Evolutionary conservation across 2,797 vertebrate genomes (phyloP).

Genomic region (Phaenicophaeus curvirostris): DNA sequence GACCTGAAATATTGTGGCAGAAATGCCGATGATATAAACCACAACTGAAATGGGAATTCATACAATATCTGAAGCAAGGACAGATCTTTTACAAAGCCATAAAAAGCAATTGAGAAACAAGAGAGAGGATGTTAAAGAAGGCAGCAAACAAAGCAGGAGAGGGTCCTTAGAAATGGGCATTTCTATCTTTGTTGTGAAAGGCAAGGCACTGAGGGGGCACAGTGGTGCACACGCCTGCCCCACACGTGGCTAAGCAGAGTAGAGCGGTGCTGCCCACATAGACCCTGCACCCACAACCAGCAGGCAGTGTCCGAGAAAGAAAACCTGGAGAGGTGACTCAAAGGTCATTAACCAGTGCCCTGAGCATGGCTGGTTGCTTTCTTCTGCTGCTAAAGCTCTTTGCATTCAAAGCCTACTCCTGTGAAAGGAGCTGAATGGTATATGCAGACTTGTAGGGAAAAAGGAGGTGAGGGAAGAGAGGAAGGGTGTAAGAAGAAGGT

Average conservation of each 20-base stretch:
- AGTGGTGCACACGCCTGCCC: neutral
- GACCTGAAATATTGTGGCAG: slow-evolving; percentile 26
- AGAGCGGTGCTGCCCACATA: neutral
- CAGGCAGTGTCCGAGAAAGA: neutral
- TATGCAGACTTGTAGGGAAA: neutral
- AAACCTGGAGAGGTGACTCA: neutral
- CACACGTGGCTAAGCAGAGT: accelerated
- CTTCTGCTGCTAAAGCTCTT: neutral
- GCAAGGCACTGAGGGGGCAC: accelerated
- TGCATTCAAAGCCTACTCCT: neutral
- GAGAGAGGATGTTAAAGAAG: neutral
- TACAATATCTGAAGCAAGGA: slow-evolving; percentile 1
- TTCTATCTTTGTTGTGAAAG: neutral
- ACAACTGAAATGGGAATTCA: slow-evolving; percentile 4
- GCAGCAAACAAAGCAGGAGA: neutral
- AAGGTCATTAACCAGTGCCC: neutral
- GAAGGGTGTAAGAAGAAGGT: neutral
- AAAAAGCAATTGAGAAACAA: slow-evolving; percentile 12
- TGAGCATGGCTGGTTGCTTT: neutral
- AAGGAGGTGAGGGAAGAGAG: neutral
- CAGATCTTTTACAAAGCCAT: slow-evolving; percentile 46
- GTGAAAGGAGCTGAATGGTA: neutral
- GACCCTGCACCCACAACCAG: accelerated
- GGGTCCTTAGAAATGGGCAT: accelerated
- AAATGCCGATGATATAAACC: neutral